Conservation (phyloP, 2,113 vertebrate genomes). For the Stictonetta naevosa region DNA sequence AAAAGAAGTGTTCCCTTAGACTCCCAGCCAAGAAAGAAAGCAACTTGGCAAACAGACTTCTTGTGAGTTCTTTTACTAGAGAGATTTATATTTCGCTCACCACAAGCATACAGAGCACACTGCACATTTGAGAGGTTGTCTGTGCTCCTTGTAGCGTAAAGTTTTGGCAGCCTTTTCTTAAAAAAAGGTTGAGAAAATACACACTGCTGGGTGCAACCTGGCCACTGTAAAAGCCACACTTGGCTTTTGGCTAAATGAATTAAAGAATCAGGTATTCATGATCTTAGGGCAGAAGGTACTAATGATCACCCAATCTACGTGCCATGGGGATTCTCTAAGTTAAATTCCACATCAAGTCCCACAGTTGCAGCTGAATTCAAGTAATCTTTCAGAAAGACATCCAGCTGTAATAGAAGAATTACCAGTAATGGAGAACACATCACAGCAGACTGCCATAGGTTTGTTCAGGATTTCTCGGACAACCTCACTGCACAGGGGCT, state of each 20-base stretch:
- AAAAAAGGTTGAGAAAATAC: not conserved
- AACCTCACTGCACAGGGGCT: not conserved
- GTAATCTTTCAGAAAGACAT: slow-evolving; percentile 12
- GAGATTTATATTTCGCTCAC: slow-evolving; percentile 59
- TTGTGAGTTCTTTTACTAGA: not conserved
- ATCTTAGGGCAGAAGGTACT: slow-evolving; percentile 5
- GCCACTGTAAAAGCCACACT: not conserved
- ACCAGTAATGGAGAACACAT: not conserved
- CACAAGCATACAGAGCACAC: slow-evolving; percentile 1
- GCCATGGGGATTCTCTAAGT: not conserved
- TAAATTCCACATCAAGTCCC: slow-evolving; percentile 22
- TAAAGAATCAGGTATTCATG: not conserved
- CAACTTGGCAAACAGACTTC: slow-evolving; percentile 40
- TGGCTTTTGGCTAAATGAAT: not conserved
- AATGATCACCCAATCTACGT: not conserved
- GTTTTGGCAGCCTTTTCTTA: slow-evolving; percentile 9
- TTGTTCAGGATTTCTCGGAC: slow-evolving; percentile 22
- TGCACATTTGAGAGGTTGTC: not conserved
- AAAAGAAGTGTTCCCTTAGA: not conserved
- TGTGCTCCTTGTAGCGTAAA: slow-evolving; percentile 31
- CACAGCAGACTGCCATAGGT: not conserved
- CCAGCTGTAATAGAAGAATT: not conserved
- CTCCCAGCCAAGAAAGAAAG: slow-evolving; percentile 43
- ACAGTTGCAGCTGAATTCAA: slow-evolving; percentile 9
- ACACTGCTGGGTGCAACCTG: not conserved